Base-by-base conservation (phyloP, 2,113 vertebrate genomes). In the Mohoua ochrocephala region DNA sequence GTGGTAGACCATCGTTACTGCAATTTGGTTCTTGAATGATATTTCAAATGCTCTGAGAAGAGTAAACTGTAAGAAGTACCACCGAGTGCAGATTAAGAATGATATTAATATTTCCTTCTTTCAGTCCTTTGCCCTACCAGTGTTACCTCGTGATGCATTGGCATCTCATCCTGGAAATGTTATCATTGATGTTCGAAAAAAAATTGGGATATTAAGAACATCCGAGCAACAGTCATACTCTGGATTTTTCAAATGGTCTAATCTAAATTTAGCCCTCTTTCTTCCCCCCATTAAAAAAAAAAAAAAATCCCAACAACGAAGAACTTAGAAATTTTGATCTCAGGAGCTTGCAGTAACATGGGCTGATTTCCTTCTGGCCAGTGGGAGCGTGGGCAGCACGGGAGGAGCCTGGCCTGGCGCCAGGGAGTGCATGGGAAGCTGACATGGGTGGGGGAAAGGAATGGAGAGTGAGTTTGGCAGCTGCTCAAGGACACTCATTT, bases 381-480 rank as follows among this genome's bases (percentile, higher is more conserved):
- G 78, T 96, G 93, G 95, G 97, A 98, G 94, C 87, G 73, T 97
- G 97, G 97, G 96, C 97, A 97, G 94, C 97, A 45, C 33, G 70
- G 95, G 86, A 69, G 87, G 42, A 42, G 79, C 19, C 78, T 97
- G 99, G 98, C 98, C 13, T 33, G 37, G 68, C 2, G 98, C 99
- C 99, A 98, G 95, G 47, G 91, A 97, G 98, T 98, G 98, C 99
- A 98, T 99, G 99, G 99, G 99, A 99, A 99, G 98, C 98, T 98
- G 98, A 99, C 98, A 97, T 85, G 93, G 98, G 91, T 88, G 74
- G 96, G 89, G 96, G 96, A 95, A 96, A 95, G 98, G 97, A 97
- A 97, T 96, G 97, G 96, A 95, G 94, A 96, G 54, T 3, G 2
- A 37, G n/a, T 84, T 92, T 97, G 96, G 90, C 97, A 91, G 87